Evolutionary conservation across 2,113 vertebrate genomes (phyloP), one percentile per base, ranked within the genome.

Genomic region (Podilymbus podiceps): DNA sequence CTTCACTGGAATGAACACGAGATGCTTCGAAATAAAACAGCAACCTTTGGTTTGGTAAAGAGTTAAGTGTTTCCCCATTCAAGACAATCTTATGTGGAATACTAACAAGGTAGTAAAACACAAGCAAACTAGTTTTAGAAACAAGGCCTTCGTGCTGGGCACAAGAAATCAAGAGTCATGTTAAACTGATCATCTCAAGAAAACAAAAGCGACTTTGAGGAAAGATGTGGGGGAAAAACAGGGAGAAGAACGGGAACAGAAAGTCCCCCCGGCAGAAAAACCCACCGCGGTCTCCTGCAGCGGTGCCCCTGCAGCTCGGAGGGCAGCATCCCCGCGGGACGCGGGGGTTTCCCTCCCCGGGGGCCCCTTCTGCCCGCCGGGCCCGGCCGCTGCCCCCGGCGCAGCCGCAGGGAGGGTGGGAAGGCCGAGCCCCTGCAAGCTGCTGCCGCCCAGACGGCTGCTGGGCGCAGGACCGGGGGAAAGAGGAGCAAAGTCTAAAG

Each of bases 11-110:
- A 98, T 96, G 97, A 97, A 98, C 96, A 98, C 88, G 91, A 56
- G 97, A 97, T 98, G 97, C 97, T 98, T 97, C 90, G 69, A 93
- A 97, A 97, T 89, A 97, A 97, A 98, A 97, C 92, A 98, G 98
- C 96, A 98, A 98, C 97, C 98, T 98, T 98, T 98, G 98, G 98
- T 98, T 98, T 98, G 97, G 97, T 98, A 98, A 97, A 96, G 96
- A 97, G 93, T 97, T 97, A 95, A 91, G 91, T 93, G 96, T 97
- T 96, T 98, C 97, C 94, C 96, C 98, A 97, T 96, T 97, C 95
- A 97, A 97, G 96, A 98, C 97, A 97, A 97, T 96, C 85, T 95
- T 93, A 95, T 80, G 93, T 94, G 95, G 97, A 98, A 95, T 95
- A 98, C 92, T 97, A 97, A 97, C 96, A 97, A 97, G 94, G 97